These are phyloP conservation scores for Drosophila tanythrix DNA, from an alignment of 2,888 invertebrate genomes.

Conservation along the genomic window DNA sequence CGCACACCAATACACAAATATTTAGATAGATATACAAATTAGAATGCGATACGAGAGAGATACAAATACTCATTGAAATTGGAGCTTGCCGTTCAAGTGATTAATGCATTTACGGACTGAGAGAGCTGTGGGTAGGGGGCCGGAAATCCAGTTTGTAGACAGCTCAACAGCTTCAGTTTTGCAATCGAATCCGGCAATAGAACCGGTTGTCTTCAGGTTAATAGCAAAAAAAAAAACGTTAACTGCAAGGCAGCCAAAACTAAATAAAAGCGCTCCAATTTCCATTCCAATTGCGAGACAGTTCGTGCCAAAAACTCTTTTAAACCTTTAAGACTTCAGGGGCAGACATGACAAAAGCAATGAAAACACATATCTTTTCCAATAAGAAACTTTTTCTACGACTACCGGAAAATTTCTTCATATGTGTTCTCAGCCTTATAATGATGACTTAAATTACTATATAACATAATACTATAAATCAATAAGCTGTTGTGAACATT, in stretches of 20 bases:
- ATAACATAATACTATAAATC: background rate
- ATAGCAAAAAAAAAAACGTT: slow-evolving; percentile 7
- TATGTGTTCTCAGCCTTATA: background rate
- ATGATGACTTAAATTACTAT: background rate
- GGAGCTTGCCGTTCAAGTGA: slow-evolving; percentile 23
- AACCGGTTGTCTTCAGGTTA: slow-evolving; percentile 47
- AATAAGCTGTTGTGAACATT: background rate
- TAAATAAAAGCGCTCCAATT: slow-evolving; percentile 38
- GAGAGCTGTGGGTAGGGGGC: background rate
- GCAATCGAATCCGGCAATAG: slow-evolving; percentile 45
- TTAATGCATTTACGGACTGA: slow-evolving; percentile 15
- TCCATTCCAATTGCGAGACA: slow-evolving; percentile 27
- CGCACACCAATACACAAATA: background rate
- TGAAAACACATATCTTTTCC: slow-evolving; percentile 1
- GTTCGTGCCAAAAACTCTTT: slow-evolving; percentile 9
- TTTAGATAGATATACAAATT: background rate
- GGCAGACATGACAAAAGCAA: slow-evolving; percentile 20
- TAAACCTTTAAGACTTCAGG: background rate
- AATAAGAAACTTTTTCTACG: background rate
- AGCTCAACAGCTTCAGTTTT: slow-evolving; percentile 38
- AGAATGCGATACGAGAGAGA: background rate
- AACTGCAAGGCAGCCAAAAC: slow-evolving; percentile 22
- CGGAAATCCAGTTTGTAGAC: slow-evolving; percentile 2
- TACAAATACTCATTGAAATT: slow-evolving; percentile 21
- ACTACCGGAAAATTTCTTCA: background rate